Base-by-base conservation (phyloP, 2,888 invertebrate genomes). In the Alloplasta piceator region DNA sequence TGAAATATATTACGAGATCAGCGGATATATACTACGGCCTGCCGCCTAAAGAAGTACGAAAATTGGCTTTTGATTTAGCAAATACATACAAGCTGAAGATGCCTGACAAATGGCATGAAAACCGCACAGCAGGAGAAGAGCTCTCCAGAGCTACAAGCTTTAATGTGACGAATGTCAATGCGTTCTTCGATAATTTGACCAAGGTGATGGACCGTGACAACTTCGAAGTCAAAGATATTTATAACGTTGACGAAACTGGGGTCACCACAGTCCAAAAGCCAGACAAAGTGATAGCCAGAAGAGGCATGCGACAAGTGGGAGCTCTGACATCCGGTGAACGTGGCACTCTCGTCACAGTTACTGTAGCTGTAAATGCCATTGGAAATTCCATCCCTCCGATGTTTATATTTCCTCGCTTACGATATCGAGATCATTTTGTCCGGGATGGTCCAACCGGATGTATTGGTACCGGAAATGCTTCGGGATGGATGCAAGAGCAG, bases 301-400 rank as follows among this genome's bases (percentile, higher is more conserved):
- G 10, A n/a, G 43, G 64, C n/a, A 9, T 5, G 10, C 10, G 26
- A 14, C 43, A 64, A 43, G 43, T 41, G 6, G 43, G 43, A 16
- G 16, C 9, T 4, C n/a, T 43, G 10, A 64, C 64, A 5, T 64
- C 64, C 6, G 64, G 14, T 43, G 64, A 64, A 58, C 58, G 58
- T 10, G 58, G 58, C 6, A 64, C 64, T n/a, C 9, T 46, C 9
- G 64, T 64, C 12, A 46, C 64, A n/a, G 12, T 36, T 7, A 10
- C 16, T 10, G 7, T 56, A 12, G 85, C 86, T n/a, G 85, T 88
- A 9, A 85, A 83, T 71, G 89, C 88, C 26, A 26, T 81, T 39
- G 89, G 89, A 10, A 87, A 87, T 75, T 63, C 39, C 5, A 82
- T 90, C 72, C 89, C 89, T 14, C 89, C 89, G 7, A 78, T 87